Evolutionary conservation across 2,113 vertebrate species (phyloP).

Genomic region (Amphiprion ocellaris): DNA sequence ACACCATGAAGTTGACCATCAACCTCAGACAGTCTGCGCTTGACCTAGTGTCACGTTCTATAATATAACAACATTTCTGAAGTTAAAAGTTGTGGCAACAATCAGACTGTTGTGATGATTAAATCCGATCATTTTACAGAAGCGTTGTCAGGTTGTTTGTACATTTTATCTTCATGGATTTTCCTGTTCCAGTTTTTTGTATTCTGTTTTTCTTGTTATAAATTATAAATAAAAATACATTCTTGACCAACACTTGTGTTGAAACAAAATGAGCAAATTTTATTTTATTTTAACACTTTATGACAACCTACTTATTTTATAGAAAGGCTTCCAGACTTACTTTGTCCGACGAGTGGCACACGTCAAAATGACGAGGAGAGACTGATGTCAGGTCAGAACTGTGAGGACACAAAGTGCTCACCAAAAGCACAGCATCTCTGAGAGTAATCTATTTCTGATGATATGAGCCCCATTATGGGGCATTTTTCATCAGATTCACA

Average conservation of each 20-base stretch:
- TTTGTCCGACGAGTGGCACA: too few relatives aligned
- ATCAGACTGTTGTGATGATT: not conserved
- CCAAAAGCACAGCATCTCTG: too few relatives aligned
- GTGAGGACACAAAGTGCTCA: too few relatives aligned
- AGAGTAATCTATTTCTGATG: too few relatives aligned
- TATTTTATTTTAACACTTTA: too few relatives aligned
- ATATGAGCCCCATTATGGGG: too few relatives aligned
- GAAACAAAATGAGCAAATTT: not conserved
- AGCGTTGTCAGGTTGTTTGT: not conserved
- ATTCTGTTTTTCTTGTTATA: not conserved
- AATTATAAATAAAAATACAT: conserved; percentile 43
- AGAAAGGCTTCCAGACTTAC: too few relatives aligned
- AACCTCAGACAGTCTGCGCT: too few relatives aligned
- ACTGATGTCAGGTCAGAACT: too few relatives aligned
- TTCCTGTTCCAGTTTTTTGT: conserved; percentile 2
- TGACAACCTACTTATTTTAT: too few relatives aligned
- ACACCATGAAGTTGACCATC: conserved; percentile 35
- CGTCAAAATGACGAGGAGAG: too few relatives aligned
- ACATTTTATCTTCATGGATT: not conserved
- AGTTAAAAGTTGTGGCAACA: not conserved
- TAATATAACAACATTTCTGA: not conserved
- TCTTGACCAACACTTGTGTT: not conserved
- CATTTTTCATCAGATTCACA: too few relatives aligned
- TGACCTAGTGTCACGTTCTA: not conserved
- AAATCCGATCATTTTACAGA: not conserved